A percentile compares a stretch with the other conserved stretches of the same genome.
phyloP scores from a whole-genome alignment of 2,888 invertebrate species.

The Drosophila putrida region DNA sequence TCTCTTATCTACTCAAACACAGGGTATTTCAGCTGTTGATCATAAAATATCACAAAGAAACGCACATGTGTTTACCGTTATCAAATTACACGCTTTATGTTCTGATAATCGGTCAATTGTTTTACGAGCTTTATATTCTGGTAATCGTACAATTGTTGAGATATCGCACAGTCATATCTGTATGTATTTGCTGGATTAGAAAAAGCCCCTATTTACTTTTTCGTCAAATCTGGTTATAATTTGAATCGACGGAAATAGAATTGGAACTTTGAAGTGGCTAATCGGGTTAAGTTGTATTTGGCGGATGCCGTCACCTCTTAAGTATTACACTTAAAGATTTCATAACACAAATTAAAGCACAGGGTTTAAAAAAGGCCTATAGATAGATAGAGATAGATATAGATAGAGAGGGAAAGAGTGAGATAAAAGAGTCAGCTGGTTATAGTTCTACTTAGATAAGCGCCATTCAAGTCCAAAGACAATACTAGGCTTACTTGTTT shows the following conservation, averaged over 20 bases:
- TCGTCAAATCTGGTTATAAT: conserved; percentile 11
- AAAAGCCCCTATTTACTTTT: not conserved
- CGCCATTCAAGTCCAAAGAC: conserved; percentile 34
- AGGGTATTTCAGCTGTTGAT: conserved; percentile 13
- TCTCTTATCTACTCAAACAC: conserved; percentile 4
- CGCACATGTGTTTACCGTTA: conserved; percentile 2
- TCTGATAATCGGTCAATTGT: conserved; percentile 9
- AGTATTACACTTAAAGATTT: not conserved
- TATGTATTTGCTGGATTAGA: not conserved
- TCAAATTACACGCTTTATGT: conserved; percentile 1
- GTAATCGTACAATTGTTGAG: conserved; percentile 7
- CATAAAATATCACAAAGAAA: not conserved
- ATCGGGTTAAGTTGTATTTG: conserved; percentile 3
- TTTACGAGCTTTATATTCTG: too few relatives aligned
- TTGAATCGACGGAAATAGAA: conserved; percentile 24
- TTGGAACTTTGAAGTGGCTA: conserved; percentile 11
- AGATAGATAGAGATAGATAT: not conserved
- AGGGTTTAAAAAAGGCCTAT: not conserved
- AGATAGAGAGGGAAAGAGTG: not conserved
- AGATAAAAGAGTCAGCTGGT: not conserved
- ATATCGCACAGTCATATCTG: not conserved
- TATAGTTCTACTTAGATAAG: conserved; percentile 29
- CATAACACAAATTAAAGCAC: conserved; percentile 1
- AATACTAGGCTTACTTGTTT: conserved; percentile 36
- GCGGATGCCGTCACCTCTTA: conserved; percentile 33